A percentile compares a stretch with the other conserved stretches of the same genome.
These are phyloP conservation scores for Drosophila fulvimacula DNA, from an alignment of 2,888 invertebrate genomes.

Conservation along the genomic window DNA sequence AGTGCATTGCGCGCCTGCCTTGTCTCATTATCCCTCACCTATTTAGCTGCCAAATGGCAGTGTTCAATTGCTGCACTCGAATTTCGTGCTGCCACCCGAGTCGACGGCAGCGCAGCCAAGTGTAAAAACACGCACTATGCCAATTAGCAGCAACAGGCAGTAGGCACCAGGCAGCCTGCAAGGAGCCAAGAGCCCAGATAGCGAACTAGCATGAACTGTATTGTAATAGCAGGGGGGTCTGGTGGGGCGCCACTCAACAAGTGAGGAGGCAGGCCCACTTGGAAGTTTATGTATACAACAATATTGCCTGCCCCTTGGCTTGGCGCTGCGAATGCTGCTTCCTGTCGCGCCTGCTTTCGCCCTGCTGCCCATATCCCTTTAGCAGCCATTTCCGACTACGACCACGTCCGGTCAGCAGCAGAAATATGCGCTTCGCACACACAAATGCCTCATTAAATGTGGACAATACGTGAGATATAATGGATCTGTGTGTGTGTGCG, in stretches of 20 bases:
- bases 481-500: neutral
- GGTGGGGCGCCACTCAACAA: slow-evolving; percentile 56
- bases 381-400: slow-evolving; percentile 73
- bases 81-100: neutral
- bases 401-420: slow-evolving; percentile 66
- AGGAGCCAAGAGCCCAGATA: slow-evolving; percentile 33
- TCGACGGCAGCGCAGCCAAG: slow-evolving; percentile 34
- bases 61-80: slow-evolving; percentile 43
- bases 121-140: slow-evolving; percentile 70
- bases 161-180: slow-evolving; percentile 59
- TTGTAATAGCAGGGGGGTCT: slow-evolving; percentile 10
- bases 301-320: slow-evolving; percentile 43
- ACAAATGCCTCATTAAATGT: slow-evolving; percentile 73
- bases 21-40: slow-evolving; percentile 32
- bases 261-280: slow-evolving; percentile 55
- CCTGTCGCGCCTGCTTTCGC: slow-evolving; percentile 2
- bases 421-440: slow-evolving; percentile 33
- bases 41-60: slow-evolving; percentile 38
- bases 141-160: slow-evolving; percentile 73
- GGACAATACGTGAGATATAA: slow-evolving; percentile 49
- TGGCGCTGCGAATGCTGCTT: slow-evolving; percentile 16
- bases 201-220: slow-evolving; percentile 37
- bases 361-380: slow-evolving; percentile 61
- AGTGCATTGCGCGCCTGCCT: slow-evolving; percentile 19
- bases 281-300: slow-evolving; percentile 70